These are phyloP conservation scores for Pseudonaja textilis DNA, from an alignment of 2,113 vertebrate genomes.

Conservation along the genomic window DNA sequence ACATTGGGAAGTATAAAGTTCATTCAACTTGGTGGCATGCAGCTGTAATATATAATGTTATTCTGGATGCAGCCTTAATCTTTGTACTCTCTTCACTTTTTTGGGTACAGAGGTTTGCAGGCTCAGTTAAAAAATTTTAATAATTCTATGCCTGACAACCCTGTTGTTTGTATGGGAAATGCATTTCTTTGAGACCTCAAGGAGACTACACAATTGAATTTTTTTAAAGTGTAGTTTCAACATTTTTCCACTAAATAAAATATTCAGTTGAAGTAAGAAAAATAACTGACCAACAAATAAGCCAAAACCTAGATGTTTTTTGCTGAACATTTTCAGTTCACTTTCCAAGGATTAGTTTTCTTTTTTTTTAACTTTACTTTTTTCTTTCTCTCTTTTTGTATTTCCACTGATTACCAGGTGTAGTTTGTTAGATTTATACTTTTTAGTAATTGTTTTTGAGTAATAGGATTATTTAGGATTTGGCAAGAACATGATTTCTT, in stretches of 20 bases:
- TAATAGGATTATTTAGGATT: not conserved
- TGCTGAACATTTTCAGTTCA: not conserved
- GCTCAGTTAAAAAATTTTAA: not conserved
- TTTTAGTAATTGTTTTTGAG: constrained; percentile 1
- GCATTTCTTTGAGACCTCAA: not conserved
- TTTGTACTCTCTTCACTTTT: not conserved
- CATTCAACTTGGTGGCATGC: not conserved
- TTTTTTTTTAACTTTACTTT: not conserved
- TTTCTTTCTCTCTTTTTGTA: not conserved
- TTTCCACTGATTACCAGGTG: constrained; percentile 12
- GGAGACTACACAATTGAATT: not conserved
- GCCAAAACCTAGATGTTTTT: not conserved
- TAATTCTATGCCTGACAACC: not conserved
- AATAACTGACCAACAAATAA: not conserved
- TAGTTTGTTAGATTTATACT: not conserved
- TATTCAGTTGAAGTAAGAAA: constrained; percentile 30
- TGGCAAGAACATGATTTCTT: not conserved
- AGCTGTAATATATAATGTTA: not conserved
- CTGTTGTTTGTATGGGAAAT: not conserved
- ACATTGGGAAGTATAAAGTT: constrained; percentile 2
- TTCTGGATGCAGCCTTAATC: not conserved
- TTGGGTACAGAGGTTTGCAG: not conserved
- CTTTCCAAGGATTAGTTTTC: not conserved
- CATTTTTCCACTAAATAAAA: not conserved
- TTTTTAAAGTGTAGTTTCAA: not conserved